Conservation (phyloP, 2,113 vertebrate species). For the Mus pahari region DNA sequence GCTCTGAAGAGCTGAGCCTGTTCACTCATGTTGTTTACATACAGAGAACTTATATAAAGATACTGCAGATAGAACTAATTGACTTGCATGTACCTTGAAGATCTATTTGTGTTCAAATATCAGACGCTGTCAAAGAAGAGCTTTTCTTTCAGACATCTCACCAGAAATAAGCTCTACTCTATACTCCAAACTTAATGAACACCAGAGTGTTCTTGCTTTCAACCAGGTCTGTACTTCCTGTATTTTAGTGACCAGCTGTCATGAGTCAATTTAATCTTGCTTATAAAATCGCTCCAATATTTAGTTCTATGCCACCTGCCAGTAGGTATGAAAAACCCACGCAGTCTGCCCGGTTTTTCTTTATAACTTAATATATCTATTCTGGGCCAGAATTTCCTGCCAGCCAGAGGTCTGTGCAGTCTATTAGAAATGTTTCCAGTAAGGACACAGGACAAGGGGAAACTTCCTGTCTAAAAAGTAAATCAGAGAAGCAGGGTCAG, state of each 20-base stretch:
- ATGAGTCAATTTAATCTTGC: slow-evolving; percentile 80
- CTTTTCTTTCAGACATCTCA: neutral
- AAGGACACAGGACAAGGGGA: slow-evolving; percentile 58
- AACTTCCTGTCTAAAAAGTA: slow-evolving; percentile 4
- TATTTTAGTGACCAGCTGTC: slow-evolving; percentile 82
- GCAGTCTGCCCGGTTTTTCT: slow-evolving; percentile 68
- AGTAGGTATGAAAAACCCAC: slow-evolving; percentile 77
- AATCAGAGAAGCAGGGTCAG: neutral
- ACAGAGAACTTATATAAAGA: neutral
- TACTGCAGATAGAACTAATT: neutral
- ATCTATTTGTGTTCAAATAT: slow-evolving; percentile 33
- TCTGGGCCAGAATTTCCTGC: slow-evolving; percentile 75
- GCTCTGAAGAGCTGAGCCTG: neutral
- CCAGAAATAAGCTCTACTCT: slow-evolving; percentile 59
- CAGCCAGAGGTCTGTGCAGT: slow-evolving; percentile 61
- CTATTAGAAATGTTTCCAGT: slow-evolving; percentile 71
- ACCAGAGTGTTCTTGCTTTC: slow-evolving; percentile 79
- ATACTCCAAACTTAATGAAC: slow-evolving; percentile 79
- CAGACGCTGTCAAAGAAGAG: neutral
- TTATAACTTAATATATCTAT: slow-evolving; percentile 80
- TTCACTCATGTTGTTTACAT: neutral
- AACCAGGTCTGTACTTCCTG: slow-evolving; percentile 79
- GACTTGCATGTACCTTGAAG: slow-evolving; percentile 27
- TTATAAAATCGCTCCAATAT: slow-evolving; percentile 76
- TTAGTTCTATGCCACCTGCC: slow-evolving; percentile 81